A percentile compares a stretch with the other conserved stretches of the same genome.
phyloP scores from a whole-genome alignment of 2,113 vertebrate genomes.

The Puma concolor region DNA sequence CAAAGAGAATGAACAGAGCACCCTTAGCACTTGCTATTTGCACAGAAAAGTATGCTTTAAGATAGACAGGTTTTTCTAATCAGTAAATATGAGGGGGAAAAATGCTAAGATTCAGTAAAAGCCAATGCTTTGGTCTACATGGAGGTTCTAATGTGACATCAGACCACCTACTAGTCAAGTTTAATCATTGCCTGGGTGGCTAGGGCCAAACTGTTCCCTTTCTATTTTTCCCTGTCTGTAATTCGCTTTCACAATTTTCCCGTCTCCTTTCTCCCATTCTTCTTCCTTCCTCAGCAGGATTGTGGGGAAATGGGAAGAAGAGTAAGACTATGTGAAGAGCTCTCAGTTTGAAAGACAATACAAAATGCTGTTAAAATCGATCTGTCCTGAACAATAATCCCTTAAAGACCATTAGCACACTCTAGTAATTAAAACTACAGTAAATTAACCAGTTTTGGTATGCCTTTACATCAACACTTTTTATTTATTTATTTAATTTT shows the following conservation, averaged over 20 bases:
- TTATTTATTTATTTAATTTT: not conserved
- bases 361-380: not conserved
- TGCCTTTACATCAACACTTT: not conserved
- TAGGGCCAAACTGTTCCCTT: not conserved
- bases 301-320: not conserved
- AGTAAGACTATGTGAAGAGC: not conserved
- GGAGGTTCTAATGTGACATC: not conserved
- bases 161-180: not conserved
- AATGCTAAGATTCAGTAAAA: not conserved
- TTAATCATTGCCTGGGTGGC: not conserved
- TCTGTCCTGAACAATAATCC: not conserved
- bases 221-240: not conserved
- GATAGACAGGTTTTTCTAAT: not conserved
- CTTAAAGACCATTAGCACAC: not conserved
- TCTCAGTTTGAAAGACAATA: constrained; percentile 26
- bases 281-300: not conserved
- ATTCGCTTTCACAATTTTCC: not conserved
- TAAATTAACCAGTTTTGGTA: not conserved
- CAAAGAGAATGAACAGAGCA: not conserved
- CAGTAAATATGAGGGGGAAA: not conserved
- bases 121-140: not conserved
- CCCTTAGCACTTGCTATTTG: not conserved
- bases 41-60: not conserved
- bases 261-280: not conserved
- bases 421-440: not conserved